Conservation (phyloP, 92 coral and sea anemone species). For the Zoanthus solanderi region DNA sequence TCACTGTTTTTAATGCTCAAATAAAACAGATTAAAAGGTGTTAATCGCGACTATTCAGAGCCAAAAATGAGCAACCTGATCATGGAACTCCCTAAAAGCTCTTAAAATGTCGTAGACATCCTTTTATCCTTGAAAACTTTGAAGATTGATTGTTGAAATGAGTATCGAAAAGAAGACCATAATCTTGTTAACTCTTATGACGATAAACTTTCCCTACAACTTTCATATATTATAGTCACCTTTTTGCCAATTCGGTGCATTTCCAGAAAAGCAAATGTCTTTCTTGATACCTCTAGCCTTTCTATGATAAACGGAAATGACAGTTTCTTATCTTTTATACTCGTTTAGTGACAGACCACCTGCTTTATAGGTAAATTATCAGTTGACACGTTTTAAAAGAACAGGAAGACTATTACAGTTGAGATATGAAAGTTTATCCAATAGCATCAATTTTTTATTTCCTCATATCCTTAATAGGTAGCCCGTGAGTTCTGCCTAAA, state of each 20-base stretch:
- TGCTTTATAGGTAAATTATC: neutral
- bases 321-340: slow-evolving; percentile 11
- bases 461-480: slow-evolving; percentile 8
- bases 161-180: too few species aligned
- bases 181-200: too few species aligned
- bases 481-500: neutral
- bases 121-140: too few species aligned
- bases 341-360: slow-evolving; percentile 8
- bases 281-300: neutral
- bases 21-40: neutral
- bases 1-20: neutral
- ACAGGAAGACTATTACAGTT: slow-evolving; percentile 37
- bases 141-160: too few species aligned
- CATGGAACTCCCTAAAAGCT: too few species aligned
- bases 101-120: too few species aligned
- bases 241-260: neutral
- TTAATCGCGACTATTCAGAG: neutral
- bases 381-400: slow-evolving; percentile 43
- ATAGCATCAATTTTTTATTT: slow-evolving; percentile 14
- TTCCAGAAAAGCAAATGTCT: neutral
- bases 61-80: too few species aligned
- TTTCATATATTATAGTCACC: too few species aligned
- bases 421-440: neutral
- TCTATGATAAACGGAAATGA: neutral
- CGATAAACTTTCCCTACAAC: neutral